Percentiles rank a stretch among this genome's conserved stretches.
These are phyloP conservation scores for Rhagoletis pomonella DNA, from an alignment of 1,140 invertebrate genomes.

Conservation along the genomic window DNA sequence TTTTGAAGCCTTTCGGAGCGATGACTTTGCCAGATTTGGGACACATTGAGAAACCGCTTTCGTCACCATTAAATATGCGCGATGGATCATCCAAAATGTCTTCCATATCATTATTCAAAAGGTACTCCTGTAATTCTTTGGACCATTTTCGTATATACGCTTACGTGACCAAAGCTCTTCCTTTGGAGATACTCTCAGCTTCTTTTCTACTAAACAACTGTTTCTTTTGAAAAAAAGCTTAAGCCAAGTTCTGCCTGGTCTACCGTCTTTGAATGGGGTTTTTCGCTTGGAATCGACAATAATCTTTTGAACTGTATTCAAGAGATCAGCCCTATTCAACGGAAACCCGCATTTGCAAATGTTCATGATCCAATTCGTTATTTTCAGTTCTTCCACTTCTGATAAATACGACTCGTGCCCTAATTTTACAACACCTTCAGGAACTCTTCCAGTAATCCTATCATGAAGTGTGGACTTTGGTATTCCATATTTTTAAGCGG, in stretches of 20 bases:
- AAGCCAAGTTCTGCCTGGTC: constrained; percentile 63
- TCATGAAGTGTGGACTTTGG: no score
- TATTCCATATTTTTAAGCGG: no score
- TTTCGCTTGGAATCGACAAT: background rate
- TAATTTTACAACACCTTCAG: no score
- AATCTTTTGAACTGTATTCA: constrained; percentile 49
- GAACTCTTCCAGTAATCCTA: no score
- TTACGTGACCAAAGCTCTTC: constrained; percentile 32
- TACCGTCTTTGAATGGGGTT: constrained; percentile 42
- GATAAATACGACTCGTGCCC: no score
- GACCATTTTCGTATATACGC: constrained; percentile 39
- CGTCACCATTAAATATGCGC: background rate
- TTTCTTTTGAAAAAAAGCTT: constrained; percentile 64
- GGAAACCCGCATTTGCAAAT: constrained; percentile 43
- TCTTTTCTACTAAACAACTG: constrained; percentile 61
- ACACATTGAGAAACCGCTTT: constrained; percentile 64
- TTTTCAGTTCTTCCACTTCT: no score
- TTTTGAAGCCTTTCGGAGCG: constrained; percentile 64
- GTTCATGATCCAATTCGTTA: no score
- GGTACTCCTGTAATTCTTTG: background rate
- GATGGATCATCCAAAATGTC: constrained; percentile 60
- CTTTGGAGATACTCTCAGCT: constrained; percentile 60
- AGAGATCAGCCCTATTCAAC: constrained; percentile 25
- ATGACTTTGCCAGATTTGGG: constrained; percentile 68
- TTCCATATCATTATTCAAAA: constrained; percentile 54